Conservation (phyloP, 92 coral and sea anemone species). For the Muricea muricata region DNA sequence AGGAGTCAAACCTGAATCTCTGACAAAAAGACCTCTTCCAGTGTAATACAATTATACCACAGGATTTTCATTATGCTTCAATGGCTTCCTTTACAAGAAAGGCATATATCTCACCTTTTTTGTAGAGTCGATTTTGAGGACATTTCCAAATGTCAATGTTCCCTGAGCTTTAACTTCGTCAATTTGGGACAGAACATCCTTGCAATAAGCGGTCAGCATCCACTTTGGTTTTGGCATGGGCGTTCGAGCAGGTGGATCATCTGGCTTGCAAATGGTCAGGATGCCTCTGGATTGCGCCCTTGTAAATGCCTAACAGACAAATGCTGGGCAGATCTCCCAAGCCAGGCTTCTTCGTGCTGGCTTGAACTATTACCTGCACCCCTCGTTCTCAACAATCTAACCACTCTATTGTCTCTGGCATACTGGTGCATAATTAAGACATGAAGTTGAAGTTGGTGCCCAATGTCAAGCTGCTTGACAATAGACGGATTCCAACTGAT, state of each 20-base stretch:
- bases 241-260: too few species aligned
- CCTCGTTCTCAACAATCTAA: constrained; percentile 47
- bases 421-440: constrained; percentile 48
- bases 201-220: neutral
- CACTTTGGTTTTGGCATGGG: neutral
- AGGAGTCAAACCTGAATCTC: constrained; percentile 9
- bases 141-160: constrained; percentile 40
- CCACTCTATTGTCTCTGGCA: constrained; percentile 48
- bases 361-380: constrained; percentile 42
- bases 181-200: constrained; percentile 48
- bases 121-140: constrained; percentile 60
- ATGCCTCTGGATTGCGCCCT: neutral
- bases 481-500: too few species aligned
- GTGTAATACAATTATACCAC: constrained; percentile 16
- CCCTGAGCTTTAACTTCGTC: constrained; percentile 59
- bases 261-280: too few species aligned
- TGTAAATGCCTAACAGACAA: constrained; percentile 52
- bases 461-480: constrained; percentile 52
- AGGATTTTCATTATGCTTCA: constrained; percentile 8
- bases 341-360: constrained; percentile 57
- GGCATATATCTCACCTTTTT: constrained; percentile 53
- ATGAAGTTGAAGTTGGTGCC: constrained; percentile 53
- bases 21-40: constrained; percentile 11
- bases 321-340: constrained; percentile 42
- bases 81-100: too few species aligned